These are phyloP conservation scores for Brachypalpus laphriformis DNA, from an alignment of 2,888 invertebrate species.

Conservation along the genomic window DNA sequence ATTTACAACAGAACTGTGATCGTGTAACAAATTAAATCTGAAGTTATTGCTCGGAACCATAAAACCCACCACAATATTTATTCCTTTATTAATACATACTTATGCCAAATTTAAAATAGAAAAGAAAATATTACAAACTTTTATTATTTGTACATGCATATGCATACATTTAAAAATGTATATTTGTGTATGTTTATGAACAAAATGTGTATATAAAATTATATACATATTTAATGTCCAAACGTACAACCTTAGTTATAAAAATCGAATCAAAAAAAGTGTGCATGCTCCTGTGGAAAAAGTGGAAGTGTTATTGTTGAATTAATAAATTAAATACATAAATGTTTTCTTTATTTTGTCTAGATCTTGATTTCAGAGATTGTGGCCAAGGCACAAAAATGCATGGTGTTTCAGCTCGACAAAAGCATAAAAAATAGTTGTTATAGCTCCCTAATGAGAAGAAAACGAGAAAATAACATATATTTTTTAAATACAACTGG, in stretches of 20 bases:
- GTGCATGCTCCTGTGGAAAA: constrained; percentile 26
- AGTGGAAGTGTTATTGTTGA: constrained; percentile 41
- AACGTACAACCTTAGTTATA: constrained; percentile 14
- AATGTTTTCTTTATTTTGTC: not conserved
- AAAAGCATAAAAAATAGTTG: too few species aligned
- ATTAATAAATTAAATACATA: constrained; percentile 26
- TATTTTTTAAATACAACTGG: too few species aligned
- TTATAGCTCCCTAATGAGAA: too few species aligned
- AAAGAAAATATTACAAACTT: not conserved
- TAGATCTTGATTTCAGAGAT: not conserved
- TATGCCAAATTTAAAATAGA: not conserved
- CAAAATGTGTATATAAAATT: constrained; percentile 3
- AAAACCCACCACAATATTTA: constrained; percentile 46
- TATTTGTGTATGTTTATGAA: not conserved
- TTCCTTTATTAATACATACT: constrained; percentile 19
- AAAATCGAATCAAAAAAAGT: constrained; percentile 11
- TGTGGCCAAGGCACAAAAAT: not conserved
- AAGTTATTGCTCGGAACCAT: not conserved
- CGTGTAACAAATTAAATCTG: constrained; percentile 1
- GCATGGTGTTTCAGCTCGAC: too few species aligned
- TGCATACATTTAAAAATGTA: constrained; percentile 9
- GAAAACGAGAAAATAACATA: too few species aligned
- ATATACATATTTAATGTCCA: constrained; percentile 7
- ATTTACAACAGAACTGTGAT: constrained; percentile 39
- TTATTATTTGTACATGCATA: constrained; percentile 9